A percentile compares a stretch with the other conserved stretches of the same genome.
phyloP scores from a whole-genome alignment of 1,140 invertebrate genomes.

The Paraescarpia echinospica region DNA sequence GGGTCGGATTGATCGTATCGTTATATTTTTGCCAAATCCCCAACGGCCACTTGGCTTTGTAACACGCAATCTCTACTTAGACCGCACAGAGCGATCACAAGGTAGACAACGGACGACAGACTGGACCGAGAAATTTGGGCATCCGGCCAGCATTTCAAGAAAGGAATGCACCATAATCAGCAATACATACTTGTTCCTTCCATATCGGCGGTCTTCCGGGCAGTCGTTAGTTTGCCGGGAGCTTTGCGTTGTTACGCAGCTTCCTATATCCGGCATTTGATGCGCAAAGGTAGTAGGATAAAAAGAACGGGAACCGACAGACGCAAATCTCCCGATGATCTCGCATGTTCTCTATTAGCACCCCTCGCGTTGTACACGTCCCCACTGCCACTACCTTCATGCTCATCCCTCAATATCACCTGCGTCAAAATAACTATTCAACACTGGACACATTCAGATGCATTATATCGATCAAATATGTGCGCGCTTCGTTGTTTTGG shows the following conservation, averaged over 20 bases:
- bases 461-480: no score
- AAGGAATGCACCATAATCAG: background rate
- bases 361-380: background rate
- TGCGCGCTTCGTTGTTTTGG: no score
- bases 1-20: background rate
- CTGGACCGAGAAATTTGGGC: background rate
- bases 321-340: background rate
- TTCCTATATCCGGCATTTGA: background rate
- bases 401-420: background rate
- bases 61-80: background rate
- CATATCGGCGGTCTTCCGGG: background rate
- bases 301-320: background rate
- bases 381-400: background rate
- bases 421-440: background rate
- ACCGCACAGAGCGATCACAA: background rate
- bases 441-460: no score
- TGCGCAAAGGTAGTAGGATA: background rate
- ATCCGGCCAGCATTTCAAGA: background rate
- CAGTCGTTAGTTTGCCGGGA: background rate
- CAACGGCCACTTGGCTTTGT: background rate
- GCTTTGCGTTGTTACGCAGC: background rate
- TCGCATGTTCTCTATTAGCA: background rate
- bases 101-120: background rate
- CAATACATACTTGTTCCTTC: background rate
- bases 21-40: background rate